Evolutionary conservation across 2,113 vertebrate genomes (phyloP), one percentile per base, ranked within the genome.

Genomic region (Chaetorhynchus papuensis): DNA sequence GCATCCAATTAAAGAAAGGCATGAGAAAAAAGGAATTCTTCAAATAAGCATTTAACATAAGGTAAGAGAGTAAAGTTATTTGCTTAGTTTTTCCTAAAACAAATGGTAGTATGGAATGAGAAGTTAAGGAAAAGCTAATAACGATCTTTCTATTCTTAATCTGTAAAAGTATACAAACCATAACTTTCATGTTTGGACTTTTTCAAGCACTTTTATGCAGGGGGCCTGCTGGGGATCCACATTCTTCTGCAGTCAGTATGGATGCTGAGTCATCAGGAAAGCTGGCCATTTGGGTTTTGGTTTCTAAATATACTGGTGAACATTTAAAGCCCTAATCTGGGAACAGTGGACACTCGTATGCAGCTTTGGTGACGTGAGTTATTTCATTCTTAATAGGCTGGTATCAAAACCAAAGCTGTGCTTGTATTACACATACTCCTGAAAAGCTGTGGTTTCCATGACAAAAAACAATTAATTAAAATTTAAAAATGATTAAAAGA

Each of bases 291-390:
- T 91, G 72, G n/a, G 41, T 95, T 89, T 87, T 76, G 56, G 77
- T 91, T 95, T 96, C 91, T 97, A 94, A 92, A 94, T 95, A 89
- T 87, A 95, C 91, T 92, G 81, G 61, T 92, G 83, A 91, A 72
- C 53, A 60, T 92, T 87, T 89, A 84, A 92, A 94, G 52, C 28
- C 75, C 66, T 85, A 39, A 86, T 95, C 65, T 92, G 74, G 49
- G 59, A 84, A 75, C 53, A 66, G 37, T 78, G 72, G 89, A 60
- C 60, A 68, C 44, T 83, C 11, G 0, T 65, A 28, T 23, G 21
- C 18, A 74, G 37, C 26, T 60, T 78, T 92, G 64, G 68, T 90
- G 47, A 83, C 65, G 49, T 61, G 69, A 89, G 92, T 82, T 17
- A 60, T 87, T 71, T 92, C 2, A 70, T 87, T 92, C 18, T 54